phyloP scores from a whole-genome alignment of 2,888 invertebrate species.

The Metallyticus violacea region DNA sequence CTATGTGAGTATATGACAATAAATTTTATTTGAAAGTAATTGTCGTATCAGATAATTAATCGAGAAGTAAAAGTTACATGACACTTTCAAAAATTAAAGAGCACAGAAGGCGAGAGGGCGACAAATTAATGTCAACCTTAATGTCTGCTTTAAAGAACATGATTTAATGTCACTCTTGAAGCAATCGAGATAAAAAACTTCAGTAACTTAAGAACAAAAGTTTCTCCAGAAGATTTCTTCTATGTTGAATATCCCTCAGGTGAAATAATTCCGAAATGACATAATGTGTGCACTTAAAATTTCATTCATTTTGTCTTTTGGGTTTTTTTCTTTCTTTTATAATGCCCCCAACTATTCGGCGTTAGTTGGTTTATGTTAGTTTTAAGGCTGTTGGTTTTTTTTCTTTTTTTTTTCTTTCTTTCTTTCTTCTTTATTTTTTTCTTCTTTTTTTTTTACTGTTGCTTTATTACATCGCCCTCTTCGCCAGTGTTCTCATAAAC shows the following conservation, averaged over 20 bases:
- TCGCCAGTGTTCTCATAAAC: too few species aligned
- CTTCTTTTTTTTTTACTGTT: too few species aligned
- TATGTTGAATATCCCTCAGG: not conserved
- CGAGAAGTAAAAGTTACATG: not conserved
- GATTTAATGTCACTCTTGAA: not conserved
- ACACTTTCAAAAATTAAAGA: not conserved
- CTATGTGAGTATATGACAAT: too few species aligned
- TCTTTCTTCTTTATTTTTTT: too few species aligned
- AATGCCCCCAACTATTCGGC: too few species aligned
- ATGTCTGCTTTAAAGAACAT: not conserved
- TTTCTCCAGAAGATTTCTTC: not conserved
- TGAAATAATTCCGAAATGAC: not conserved
- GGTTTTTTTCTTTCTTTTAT: too few species aligned
- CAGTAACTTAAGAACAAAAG: not conserved
- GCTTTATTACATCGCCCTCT: too few species aligned
- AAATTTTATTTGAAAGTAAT: too few species aligned
- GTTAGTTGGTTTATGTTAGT: too few species aligned
- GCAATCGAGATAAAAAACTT: not conserved
- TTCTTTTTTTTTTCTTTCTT: too few species aligned
- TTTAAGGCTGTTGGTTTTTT: too few species aligned
- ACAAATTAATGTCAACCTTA: not conserved
- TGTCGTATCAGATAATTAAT: not conserved
- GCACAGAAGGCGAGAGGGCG: not conserved
- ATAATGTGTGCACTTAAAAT: not conserved
- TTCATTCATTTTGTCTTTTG: not conserved